Base-by-base conservation (phyloP, 2,888 invertebrate species). In the Lepidochrysops patricia region DNA sequence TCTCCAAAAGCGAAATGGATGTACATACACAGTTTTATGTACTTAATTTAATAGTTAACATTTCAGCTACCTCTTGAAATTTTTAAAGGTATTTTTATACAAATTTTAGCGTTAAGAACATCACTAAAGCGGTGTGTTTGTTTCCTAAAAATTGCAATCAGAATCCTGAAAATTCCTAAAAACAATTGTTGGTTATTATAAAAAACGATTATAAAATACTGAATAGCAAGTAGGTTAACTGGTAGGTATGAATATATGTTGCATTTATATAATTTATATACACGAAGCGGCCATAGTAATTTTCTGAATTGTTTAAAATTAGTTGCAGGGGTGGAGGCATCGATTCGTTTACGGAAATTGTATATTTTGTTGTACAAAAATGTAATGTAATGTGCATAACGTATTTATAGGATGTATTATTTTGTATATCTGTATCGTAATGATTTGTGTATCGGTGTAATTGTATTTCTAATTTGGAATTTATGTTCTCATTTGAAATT, bases 41-140 rank as follows among this genome's bases (percentile, higher is more conserved):
- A 84, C 83, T 84, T 84, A 82, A 80, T 72, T 72, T 59, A 35
- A 75, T 73, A 70, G 69, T 72, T 70, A 64, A 61, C 63, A 67
- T 66, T 80, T 79, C 78, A 82, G 80, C 86, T 86, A 87, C 87
- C 85, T 86, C 87, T 85, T 74, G 71, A 76, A 80, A 75, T 73
- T 74, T 80, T 83, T 81, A 79, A 83, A 82, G 76, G 74, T 87
- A 85, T 85, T 84, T 85, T 84, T 86, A 73, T 87, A 84, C 73
- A 77, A 80, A 74, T 65, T 72, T 75, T 79, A 78, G 74, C 73
- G 61, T 72, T 71, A 71, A 58, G 67, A 56, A 72, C 67, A 74
- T 77, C 73, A 79, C 76, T 75, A 34, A 73, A 72, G 68, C 69
- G 73, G 72, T 74, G 58, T 61, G 63, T 67, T 64, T 64, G 64